Conservation (phyloP, 2,888 invertebrate species). For the Rhingia rostrata region DNA sequence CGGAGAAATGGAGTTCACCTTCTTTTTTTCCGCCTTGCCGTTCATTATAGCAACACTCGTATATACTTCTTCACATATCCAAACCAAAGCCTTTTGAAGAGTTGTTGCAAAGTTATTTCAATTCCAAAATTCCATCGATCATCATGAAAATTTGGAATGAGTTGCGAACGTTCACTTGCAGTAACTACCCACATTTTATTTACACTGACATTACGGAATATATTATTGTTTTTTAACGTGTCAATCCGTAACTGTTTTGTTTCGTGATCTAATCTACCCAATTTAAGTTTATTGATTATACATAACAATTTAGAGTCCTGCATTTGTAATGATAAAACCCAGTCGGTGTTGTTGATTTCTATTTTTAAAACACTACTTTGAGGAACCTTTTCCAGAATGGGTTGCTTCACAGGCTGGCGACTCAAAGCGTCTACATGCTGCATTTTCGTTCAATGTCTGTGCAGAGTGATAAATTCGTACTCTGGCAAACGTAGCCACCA, state of each 20-base stretch:
- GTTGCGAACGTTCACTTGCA: constrained; percentile 37
- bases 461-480: too few species aligned
- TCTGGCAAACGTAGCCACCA: too few species aligned
- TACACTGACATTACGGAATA: constrained; percentile 28
- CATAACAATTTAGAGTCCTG: constrained; percentile 39
- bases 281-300: constrained; percentile 34
- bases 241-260: constrained; percentile 45
- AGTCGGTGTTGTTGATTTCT: constrained; percentile 23
- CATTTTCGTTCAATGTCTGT: too few species aligned
- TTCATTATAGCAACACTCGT: constrained; percentile 80
- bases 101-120: constrained; percentile 39
- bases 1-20: constrained; percentile 70
- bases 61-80: constrained; percentile 80
- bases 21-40: constrained; percentile 63
- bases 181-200: constrained; percentile 51
- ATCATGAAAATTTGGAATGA: constrained; percentile 50
- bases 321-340: constrained; percentile 23
- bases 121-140: constrained; percentile 51
- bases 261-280: constrained; percentile 16
- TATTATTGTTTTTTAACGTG: constrained; percentile 18
- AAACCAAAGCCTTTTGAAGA: constrained; percentile 80
- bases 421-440: constrained; percentile 42
- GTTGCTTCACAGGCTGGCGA: constrained; percentile 2
- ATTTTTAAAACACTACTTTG: constrained; percentile 12
- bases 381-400: not conserved